A percentile compares a stretch with the other conserved stretches of the same genome.
phyloP scores from a whole-genome alignment of 2,113 vertebrate genomes.

The Vulpes lagopus region DNA sequence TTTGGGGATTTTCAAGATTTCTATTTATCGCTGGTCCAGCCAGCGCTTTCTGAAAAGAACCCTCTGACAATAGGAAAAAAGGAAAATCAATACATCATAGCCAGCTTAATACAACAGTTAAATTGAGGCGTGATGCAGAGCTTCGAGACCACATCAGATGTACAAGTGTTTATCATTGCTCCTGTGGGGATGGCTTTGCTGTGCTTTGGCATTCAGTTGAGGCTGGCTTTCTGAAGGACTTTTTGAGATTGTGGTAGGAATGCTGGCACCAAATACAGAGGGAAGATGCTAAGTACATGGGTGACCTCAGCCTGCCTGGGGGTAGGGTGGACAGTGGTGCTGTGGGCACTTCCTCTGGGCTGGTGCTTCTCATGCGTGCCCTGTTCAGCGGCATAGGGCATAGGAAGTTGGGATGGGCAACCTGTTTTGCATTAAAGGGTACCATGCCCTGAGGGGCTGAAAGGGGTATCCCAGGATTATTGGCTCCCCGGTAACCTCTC shows the following conservation, averaged over 20 bases:
- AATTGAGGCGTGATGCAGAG: not conserved
- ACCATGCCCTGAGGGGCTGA: not conserved
- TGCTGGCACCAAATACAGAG: not conserved
- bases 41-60: conserved; percentile 9
- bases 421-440: not conserved
- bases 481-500: not conserved
- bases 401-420: not conserved
- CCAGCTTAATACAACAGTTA: not conserved
- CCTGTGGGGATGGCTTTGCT: not conserved
- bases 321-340: not conserved
- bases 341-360: fast-evolving
- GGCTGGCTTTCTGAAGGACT: not conserved
- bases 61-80: conserved; percentile 26
- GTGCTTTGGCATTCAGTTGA: not conserved
- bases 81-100: conserved; percentile 55
- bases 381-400: fast-evolving
- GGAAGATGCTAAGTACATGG: not conserved
- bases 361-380: fast-evolving
- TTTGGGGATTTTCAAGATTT: conserved; percentile 4
- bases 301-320: too few species aligned
- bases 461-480: fast-evolving
- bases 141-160: not conserved
- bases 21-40: not conserved
- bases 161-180: not conserved
- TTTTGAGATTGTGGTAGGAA: not conserved